Conservation (phyloP, 2,797 vertebrate genomes). For the Scomberomorus guttatus region DNA sequence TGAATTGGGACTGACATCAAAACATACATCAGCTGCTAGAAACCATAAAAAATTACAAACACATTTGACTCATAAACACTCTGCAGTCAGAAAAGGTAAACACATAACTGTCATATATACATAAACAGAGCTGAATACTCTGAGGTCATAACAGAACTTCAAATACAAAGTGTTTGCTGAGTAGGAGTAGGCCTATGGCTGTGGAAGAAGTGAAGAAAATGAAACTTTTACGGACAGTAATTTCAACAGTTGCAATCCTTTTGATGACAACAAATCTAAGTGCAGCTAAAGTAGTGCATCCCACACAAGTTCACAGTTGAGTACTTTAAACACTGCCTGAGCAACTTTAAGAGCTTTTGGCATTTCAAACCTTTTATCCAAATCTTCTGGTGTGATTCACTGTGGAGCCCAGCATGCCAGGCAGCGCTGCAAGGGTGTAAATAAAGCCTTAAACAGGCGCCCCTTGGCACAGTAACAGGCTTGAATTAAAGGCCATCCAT, state of each 20-base stretch:
- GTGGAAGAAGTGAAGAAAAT: conserved; percentile 53
- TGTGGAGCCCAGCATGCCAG: conserved; percentile 72
- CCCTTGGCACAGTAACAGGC: conserved; percentile 87
- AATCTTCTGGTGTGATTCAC: conserved; percentile 83
- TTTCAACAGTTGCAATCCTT: conserved; percentile 72
- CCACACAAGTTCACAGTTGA: conserved; percentile 74
- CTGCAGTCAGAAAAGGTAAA: neutral
- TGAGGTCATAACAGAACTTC: conserved; percentile 54
- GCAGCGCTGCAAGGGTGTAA: conserved; percentile 86
- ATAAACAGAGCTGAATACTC: conserved; percentile 34
- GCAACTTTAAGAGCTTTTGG: conserved; percentile 78
- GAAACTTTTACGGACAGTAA: conserved; percentile 55
- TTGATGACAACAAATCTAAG: conserved; percentile 74
- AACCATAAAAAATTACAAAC: conserved; percentile 19
- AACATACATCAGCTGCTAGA: conserved; percentile 79
- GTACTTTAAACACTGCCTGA: conserved; percentile 72
- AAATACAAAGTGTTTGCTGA: conserved; percentile 49
- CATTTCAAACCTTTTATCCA: conserved; percentile 82
- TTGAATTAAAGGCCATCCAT: conserved; percentile 90
- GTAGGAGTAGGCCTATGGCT: conserved; percentile 54
- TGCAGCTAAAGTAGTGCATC: conserved; percentile 68
- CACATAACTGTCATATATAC: conserved; percentile 5
- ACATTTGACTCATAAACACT: conserved; percentile 25
- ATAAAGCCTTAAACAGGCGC: conserved; percentile 92
- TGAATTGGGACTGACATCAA: conserved; percentile 83